Percentiles rank a stretch among this genome's conserved stretches.
phyloP scores from a whole-genome alignment of 1,140 invertebrate species.

The Periplaneta americana region DNA sequence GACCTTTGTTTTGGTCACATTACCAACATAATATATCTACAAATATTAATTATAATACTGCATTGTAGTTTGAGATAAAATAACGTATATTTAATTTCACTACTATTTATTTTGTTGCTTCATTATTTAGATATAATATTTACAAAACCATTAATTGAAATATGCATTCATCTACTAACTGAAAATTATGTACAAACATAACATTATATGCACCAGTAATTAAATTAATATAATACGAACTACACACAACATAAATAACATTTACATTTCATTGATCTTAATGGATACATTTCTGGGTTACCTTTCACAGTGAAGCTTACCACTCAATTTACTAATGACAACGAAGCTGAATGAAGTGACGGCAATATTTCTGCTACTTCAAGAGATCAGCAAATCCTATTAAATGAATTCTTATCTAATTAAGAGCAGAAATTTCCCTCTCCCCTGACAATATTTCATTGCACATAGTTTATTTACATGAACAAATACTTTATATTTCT shows the following conservation, averaged over 20 bases:
- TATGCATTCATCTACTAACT: background rate
- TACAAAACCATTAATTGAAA: background rate
- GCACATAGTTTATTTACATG: no score
- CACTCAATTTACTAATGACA: background rate
- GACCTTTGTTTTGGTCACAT: no score
- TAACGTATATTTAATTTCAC: background rate
- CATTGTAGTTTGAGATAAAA: background rate
- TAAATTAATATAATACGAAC: background rate
- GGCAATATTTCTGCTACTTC: no score
- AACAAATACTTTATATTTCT: no score
- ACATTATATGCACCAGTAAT: background rate
- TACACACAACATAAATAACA: background rate
- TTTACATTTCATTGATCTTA: background rate
- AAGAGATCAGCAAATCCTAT: no score
- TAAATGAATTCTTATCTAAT: no score
- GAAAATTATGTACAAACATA: background rate
- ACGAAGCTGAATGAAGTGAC: background rate
- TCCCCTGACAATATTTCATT: no score
- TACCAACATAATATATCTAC: no score
- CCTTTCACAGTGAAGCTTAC: background rate
- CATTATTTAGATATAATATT: background rate
- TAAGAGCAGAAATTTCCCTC: no score
- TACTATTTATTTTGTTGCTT: background rate
- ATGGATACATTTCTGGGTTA: background rate
- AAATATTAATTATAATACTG: background rate